Evolutionary conservation across 2,113 vertebrate genomes (phyloP).

Genomic region (Pagrus major): DNA sequence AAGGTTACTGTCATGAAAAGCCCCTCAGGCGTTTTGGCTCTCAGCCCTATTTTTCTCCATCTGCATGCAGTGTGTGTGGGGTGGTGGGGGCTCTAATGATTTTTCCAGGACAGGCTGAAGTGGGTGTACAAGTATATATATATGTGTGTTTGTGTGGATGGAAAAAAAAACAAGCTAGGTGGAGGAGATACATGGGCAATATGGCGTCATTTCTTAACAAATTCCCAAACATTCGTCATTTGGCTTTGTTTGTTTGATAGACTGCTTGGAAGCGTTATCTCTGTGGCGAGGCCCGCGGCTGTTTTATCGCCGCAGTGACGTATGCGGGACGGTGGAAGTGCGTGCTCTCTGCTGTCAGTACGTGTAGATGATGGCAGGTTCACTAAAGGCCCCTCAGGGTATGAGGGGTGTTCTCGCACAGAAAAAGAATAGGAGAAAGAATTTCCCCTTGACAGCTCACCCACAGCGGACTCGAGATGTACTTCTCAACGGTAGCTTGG

Average conservation of each 20-base stretch:
- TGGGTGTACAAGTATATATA: constrained; percentile 59
- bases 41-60: constrained; percentile 73
- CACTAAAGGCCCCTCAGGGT: constrained; percentile 72
- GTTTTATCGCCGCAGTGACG: constrained; percentile 76
- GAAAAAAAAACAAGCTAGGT: constrained; percentile 40
- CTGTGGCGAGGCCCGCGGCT: constrained; percentile 62
- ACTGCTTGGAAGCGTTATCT: constrained; percentile 79
- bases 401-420: constrained; percentile 56
- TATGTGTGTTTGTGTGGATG: constrained; percentile 37
- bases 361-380: constrained; percentile 78
- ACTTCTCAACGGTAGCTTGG: constrained; percentile 63
- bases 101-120: constrained; percentile 80
- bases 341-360: constrained; percentile 70
- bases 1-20: constrained; percentile 81
- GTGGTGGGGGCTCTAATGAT: constrained; percentile 72
- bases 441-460: constrained; percentile 70
- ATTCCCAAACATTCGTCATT: constrained; percentile 66
- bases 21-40: constrained; percentile 73
- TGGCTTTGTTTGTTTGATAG: constrained; percentile 77
- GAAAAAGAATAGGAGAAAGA: constrained; percentile 35
- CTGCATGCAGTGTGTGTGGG: constrained; percentile 72
- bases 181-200: constrained; percentile 57
- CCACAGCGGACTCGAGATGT: constrained; percentile 66
- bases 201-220: constrained; percentile 67
- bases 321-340: constrained; percentile 52